phyloP scores from a whole-genome alignment of 2,797 vertebrate species.

The Crocodylus rhombifer region DNA sequence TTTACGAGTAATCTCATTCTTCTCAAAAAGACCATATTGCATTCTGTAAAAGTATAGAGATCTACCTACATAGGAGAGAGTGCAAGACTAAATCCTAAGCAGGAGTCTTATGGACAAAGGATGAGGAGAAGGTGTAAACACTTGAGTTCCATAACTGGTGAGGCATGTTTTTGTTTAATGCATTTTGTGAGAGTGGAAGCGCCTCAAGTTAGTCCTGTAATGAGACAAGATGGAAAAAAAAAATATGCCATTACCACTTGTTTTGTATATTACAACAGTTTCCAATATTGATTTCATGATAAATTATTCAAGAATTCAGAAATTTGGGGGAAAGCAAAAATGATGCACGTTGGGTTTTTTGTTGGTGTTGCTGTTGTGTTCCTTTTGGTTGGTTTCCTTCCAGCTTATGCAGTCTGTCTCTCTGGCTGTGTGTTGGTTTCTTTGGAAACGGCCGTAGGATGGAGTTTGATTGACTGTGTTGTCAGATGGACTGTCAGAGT shows the following conservation, averaged over 20 bases:
- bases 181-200: slow-evolving; percentile 16
- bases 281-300: background rate
- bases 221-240: background rate
- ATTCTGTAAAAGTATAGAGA: background rate
- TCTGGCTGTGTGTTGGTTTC: slow-evolving; percentile 58
- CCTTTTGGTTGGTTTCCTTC: slow-evolving; percentile 62
- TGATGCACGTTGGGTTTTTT: slow-evolving; percentile 31
- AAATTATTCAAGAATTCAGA: background rate
- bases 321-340: slow-evolving; percentile 34
- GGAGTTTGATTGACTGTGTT: slow-evolving; percentile 63
- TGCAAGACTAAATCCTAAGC: slow-evolving; percentile 24
- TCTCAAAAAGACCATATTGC: background rate
- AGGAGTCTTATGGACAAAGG: slow-evolving; percentile 65
- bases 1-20: slow-evolving; percentile 66
- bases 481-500: slow-evolving; percentile 66
- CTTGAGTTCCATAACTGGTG: slow-evolving; percentile 7
- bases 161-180: slow-evolving; percentile 12
- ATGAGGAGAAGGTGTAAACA: slow-evolving; percentile 66
- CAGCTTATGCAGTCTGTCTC: slow-evolving; percentile 68
- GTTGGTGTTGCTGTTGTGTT: slow-evolving; percentile 60
- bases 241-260: background rate
- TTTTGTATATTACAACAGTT: background rate
- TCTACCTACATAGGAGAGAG: slow-evolving; percentile 51
- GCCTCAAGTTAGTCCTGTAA: background rate
- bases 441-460: slow-evolving; percentile 68